Evolutionary conservation across 2,113 vertebrate species (phyloP), one percentile per base, ranked within the genome.

Genomic region (Heterotis niloticus): DNA sequence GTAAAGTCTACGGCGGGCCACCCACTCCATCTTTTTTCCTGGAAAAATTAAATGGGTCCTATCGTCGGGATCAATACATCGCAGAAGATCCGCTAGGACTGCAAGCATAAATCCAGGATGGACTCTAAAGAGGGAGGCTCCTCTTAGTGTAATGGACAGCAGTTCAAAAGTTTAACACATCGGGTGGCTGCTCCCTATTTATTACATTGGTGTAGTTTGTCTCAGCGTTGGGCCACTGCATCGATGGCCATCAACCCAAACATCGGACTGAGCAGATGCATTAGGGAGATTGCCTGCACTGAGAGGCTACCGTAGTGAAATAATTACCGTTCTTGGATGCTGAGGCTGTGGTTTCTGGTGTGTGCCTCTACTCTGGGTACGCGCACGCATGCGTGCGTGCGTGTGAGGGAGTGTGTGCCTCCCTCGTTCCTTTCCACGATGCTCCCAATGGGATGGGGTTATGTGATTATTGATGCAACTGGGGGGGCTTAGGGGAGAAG

Each of bases 41-140:
- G 81, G 76, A 76, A 83, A 44, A 87, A 87, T 83, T 76, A 87
- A 87, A 80, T 86, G 79, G 78, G 52, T 52, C 80, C 80, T 80
- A 79, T 80, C n/a, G 28, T 26, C 18, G 12, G 64, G 14, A 75
- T 80, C 71, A 28, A 80, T 75, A 75, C 28, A 59, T 59, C 64
- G 52, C 5, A 29, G 24, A 67, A 13, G 14, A 34, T 68, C 52
- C 52, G 20, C 72, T 51, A 51, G 54, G 16, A 18, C 34, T 18
- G 13, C 59, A 14, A 1, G 20, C 72, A 68, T 80, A 75, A 80
- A 80, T 80, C 64, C 34, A 66, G 64, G 52, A 26, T 29, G 64
- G 54, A 56, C 24, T 44, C 13, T 84, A 79, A 82, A 11, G 78
- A 26, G 18, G 28, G 23, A 74, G 51, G 29, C 60, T 79, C 24